Percentiles rank a stretch among this genome's conserved stretches.
Conservation (phyloP, 2,113 vertebrate species). For the Ptilonorhynchus violaceus region DNA sequence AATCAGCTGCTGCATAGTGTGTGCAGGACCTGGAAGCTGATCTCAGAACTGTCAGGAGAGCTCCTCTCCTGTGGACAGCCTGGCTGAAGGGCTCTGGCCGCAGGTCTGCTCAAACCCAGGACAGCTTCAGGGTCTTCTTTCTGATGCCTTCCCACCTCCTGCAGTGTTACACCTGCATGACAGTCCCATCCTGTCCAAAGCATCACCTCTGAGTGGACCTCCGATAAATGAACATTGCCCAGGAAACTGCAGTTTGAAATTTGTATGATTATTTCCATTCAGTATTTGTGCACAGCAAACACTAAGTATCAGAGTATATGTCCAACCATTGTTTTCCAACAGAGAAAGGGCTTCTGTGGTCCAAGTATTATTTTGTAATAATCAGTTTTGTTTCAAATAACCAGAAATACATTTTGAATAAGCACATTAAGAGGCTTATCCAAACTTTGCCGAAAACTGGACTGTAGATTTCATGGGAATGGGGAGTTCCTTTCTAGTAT, state of each 20-base stretch:
- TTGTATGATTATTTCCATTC: not conserved
- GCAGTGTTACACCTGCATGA: accelerated
- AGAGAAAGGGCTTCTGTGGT: not conserved
- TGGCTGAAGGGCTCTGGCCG: not conserved
- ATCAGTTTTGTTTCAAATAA: not conserved
- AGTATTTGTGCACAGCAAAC: not conserved
- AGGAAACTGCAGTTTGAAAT: not conserved
- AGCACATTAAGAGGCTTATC: not conserved
- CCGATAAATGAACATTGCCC: not conserved
- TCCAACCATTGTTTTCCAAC: not conserved
- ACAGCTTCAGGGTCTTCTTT: not conserved
- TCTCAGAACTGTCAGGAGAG: not conserved
- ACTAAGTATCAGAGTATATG: not conserved
- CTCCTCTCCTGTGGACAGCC: not conserved
- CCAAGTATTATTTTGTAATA: not conserved
- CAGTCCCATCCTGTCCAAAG: not conserved
- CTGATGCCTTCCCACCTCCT: not conserved
- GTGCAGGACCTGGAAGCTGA: not conserved
- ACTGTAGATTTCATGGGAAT: not conserved
- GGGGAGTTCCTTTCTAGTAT: not conserved
- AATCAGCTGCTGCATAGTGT: not conserved
- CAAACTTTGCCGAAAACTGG: not conserved
- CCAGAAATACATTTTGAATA: not conserved
- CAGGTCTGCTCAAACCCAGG: not conserved
- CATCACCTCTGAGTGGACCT: not conserved